Base-by-base conservation (phyloP, 1,140 invertebrate species). In the Bombus affinis region DNA sequence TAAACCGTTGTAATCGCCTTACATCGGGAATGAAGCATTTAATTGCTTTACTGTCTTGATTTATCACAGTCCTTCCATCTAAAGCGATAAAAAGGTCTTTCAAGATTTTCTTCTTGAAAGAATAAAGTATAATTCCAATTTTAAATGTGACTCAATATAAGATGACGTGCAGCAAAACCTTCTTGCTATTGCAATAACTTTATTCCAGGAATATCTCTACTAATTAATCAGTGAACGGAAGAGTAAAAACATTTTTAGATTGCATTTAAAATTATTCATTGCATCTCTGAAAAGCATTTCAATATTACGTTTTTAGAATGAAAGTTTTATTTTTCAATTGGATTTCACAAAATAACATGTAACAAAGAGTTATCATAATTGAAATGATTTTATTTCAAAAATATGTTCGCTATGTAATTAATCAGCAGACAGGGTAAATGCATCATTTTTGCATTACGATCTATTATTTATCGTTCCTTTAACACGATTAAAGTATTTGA, bases 1-100 rank as follows among this genome's bases (percentile, higher is more conserved):
- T 73, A 62, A 71, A 39, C 44, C 39, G 28, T 44, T 39, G 59
- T 73, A 72, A 81, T 74, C 80, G 68, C 65, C 71, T 80, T 71
- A 68, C 66, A 18, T 37, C 15, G 18, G 35, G 32, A 18, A 68
- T 35, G 32, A 68, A 68, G 8, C 18, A 35, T 32, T 68, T 37
- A 37, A 68, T 37, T 68, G 32, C 66, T 68, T 35, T 22, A 68
- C 32, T 37, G 6, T 28, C 35, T 25, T 5, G 37, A 70, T 39
- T 70, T 37, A 25, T 70, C 22, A 25, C 35, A 13, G 68, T 25
- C 35, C 5, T 12, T 4, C 12, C 25, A 25, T 5, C 3, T 25
- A 12, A 15, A 32, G 32, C n/a, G n/a, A 66, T 66, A n/a, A 62
- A n/a, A 62, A n/a, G 2, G 28, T n/a, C 59, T 62, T 62, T 62